Percentiles rank a stretch among this genome's conserved stretches.
Evolutionary conservation across 35 echinoderm and acorn worm genomes (phyloP).

Genomic region (Heliocidaris tuberculata): DNA sequence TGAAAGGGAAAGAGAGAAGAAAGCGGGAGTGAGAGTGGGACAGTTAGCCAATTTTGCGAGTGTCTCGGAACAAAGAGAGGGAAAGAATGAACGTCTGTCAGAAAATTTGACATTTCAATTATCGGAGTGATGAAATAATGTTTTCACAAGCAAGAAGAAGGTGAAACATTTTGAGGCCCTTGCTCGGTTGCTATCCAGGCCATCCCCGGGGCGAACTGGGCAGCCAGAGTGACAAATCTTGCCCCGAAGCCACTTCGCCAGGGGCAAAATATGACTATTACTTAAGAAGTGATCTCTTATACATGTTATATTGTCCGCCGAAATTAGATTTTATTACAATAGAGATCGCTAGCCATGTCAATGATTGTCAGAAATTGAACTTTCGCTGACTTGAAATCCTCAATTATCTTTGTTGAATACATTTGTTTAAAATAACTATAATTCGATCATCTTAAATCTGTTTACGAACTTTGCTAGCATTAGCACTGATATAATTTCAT

Average conservation of each 20-base stretch:
- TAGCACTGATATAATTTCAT: neutral
- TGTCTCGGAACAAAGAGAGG: neutral
- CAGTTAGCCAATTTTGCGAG: neutral
- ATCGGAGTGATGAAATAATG: conserved; percentile 44
- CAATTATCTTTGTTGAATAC: neutral
- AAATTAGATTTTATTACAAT: conserved; percentile 14
- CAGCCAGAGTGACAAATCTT: neutral
- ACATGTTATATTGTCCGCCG: neutral
- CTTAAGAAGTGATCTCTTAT: conserved; percentile 17
- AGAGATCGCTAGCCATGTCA: neutral
- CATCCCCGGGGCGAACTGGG: neutral
- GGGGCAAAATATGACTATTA: conserved; percentile 21
- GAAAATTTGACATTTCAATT: conserved; percentile 37
- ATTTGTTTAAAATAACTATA: neutral
- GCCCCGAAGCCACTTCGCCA: neutral
- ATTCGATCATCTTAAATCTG: neutral
- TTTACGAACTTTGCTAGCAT: neutral
- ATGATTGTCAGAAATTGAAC: neutral
- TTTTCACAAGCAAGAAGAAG: conserved; percentile 13
- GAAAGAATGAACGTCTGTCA: conserved; percentile 37
- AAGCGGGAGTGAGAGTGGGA: neutral
- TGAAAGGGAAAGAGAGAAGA: too few species aligned
- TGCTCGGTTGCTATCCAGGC: neutral
- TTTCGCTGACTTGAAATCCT: neutral
- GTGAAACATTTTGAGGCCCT: conserved; percentile 1